Evolutionary conservation across 2,888 invertebrate genomes (phyloP), one percentile per base, ranked within the genome.

Genomic region (Aromia moschata): DNA sequence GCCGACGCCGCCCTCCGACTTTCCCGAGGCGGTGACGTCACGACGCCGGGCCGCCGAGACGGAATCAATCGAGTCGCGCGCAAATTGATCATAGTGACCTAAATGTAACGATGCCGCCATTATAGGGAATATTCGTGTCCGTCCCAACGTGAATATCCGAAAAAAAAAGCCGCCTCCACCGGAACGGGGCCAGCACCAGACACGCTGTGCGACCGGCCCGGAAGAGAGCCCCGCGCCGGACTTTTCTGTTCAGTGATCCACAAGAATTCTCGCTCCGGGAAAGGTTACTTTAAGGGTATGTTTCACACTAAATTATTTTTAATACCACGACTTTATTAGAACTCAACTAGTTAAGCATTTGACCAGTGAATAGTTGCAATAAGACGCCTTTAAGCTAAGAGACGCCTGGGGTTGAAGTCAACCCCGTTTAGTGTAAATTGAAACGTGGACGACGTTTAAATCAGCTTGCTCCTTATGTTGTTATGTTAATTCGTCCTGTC

Each of bases 81-180:
- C 74, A 73, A 69, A 75, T 74, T 73, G 77, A 77, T 76, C 76
- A 69, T 71, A 70, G 70, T 78, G 79, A 78, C 78, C 78, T 75
- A 79, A 74, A 78, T 78, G 76, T 77, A 75, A 74, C 70, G 68
- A 74, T 76, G 77, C 76, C 77, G 78, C 78, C 79, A 79, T 78
- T 75, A 74, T 77, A 77, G 73, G 71, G 76, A 75, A 71, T 69
- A 72, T 71, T 71, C 70, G 74, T 75, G 76, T 77, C 78, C 77
- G 78, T 78, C 77, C 77, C 63, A 55, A 63, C 60, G 63, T 61
- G 55, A 53, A 56, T 58, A 44, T 44, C 37, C 51, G 58, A 58
- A 58, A 57, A 49, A 54, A 57, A 57, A 57, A 51, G 46, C 30
- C 56, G 56, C 25, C n/a, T n/a, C n/a, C 60, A 53, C 43, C 25